A percentile compares a stretch with the other conserved stretches of the same genome.
Evolutionary conservation across 1,140 invertebrate species (phyloP).

Genomic region (Caerostris extrusa): DNA sequence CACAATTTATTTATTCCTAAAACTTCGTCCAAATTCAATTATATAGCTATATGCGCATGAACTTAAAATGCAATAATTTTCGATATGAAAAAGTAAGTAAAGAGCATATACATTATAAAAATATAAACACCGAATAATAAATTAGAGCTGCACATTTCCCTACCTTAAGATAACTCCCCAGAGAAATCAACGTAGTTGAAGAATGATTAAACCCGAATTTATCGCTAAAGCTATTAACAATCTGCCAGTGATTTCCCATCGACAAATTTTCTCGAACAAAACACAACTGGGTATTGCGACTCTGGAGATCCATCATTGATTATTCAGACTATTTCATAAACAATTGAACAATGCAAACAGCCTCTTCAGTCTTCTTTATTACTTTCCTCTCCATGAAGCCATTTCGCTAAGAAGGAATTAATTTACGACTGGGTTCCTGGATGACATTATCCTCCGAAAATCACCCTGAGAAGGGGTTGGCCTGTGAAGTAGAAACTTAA

Average conservation of each 20-base stretch:
- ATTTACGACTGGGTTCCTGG: conserved; percentile 19
- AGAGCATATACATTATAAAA: too few species aligned
- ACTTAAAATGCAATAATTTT: too few species aligned
- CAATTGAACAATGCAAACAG: conserved; percentile 39
- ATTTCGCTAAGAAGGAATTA: conserved; percentile 37
- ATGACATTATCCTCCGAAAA: conserved; percentile 11
- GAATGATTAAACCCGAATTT: background rate
- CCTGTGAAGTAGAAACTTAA: conserved; percentile 38
- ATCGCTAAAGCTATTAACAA: background rate
- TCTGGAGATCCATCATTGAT: conserved; percentile 17
- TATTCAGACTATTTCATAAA: conserved; percentile 44
- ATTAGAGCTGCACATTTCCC: too few species aligned
- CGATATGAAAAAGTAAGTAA: too few species aligned
- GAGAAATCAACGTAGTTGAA: background rate
- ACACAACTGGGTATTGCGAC: background rate
- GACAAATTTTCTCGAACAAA: background rate
- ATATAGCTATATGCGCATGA: too few species aligned
- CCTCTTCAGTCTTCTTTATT: conserved; percentile 31
- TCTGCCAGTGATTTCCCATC: background rate
- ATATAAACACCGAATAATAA: too few species aligned
- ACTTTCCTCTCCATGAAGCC: conserved; percentile 25
- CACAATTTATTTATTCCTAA: too few species aligned
- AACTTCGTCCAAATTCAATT: too few species aligned
- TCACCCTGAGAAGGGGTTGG: background rate
- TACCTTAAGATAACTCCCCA: background rate